Conservation (phyloP, 2,113 vertebrate genomes). For the Nycticryphes semicollaris region DNA sequence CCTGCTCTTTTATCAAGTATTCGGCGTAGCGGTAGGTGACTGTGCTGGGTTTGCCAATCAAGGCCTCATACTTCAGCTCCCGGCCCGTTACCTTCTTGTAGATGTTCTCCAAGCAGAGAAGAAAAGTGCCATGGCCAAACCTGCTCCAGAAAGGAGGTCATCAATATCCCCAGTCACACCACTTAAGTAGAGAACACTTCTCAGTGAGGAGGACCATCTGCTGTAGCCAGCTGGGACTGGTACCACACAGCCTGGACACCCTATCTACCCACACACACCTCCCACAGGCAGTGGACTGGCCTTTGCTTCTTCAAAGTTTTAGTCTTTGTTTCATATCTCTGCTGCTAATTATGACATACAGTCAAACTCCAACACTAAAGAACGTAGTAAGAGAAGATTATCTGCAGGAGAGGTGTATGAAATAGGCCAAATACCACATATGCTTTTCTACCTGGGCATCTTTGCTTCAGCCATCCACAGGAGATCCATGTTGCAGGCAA, state of each 20-base stretch:
- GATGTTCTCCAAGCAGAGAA: conserved; percentile 90
- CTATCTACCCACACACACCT: neutral
- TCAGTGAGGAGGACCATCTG: neutral
- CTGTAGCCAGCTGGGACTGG: neutral
- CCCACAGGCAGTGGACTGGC: neutral
- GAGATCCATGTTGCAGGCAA: conserved; percentile 97
- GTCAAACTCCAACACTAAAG: neutral
- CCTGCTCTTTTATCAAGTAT: conserved; percentile 83
- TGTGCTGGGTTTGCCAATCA: conserved; percentile 93
- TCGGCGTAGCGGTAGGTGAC: conserved; percentile 92
- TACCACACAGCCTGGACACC: fast-evolving
- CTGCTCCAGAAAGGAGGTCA: conserved; percentile 64
- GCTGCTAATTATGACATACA: neutral
- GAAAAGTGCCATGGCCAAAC: conserved; percentile 94
- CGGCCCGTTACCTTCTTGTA: conserved; percentile 91
- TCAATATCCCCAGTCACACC: conserved; percentile 14
- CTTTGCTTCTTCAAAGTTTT: neutral
- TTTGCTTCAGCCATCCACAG: conserved; percentile 98
- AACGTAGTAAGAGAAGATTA: neutral
- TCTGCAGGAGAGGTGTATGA: neutral
- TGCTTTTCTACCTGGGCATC: conserved; percentile 86
- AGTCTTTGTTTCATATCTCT: neutral
- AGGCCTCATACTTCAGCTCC: conserved; percentile 87
- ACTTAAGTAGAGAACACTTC: neutral
- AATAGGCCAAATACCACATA: fast-evolving